A percentile compares a stretch with the other conserved stretches of the same genome.
Evolutionary conservation across 64 coral and sea anemone species (phyloP).

Genomic region (Porites lutea): DNA sequence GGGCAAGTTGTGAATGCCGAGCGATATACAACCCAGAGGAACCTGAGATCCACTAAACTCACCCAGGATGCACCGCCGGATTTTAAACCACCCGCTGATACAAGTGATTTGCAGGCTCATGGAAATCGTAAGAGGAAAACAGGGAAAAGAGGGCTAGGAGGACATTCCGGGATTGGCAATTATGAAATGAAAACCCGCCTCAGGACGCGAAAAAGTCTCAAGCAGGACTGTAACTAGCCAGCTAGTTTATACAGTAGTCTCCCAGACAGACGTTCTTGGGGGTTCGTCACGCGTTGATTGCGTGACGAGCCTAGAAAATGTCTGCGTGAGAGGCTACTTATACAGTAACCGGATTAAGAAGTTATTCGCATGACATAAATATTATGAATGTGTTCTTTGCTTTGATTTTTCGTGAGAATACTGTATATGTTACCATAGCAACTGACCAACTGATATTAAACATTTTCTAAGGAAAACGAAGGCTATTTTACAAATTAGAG

Average conservation of each 20-base stretch:
- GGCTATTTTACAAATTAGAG: not conserved
- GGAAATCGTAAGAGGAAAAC: conserved; percentile 3
- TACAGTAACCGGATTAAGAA: not conserved
- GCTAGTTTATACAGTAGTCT: not conserved
- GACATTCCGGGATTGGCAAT: not conserved
- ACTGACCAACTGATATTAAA: not conserved
- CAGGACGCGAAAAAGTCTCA: conserved; percentile 64
- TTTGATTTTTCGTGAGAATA: not conserved
- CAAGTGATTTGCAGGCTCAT: not conserved
- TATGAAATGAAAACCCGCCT: conserved; percentile 51
- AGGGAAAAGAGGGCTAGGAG: conserved; percentile 5
- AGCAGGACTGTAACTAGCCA: conserved; percentile 41
- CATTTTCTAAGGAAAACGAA: not conserved
- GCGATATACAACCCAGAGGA: not conserved
- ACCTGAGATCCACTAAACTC: conserved; percentile 4
- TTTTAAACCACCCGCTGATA: conserved; percentile 20
- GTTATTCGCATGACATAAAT: not conserved
- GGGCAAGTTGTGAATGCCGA: not conserved
- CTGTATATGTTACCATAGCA: not conserved
- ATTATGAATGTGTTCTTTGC: not conserved
- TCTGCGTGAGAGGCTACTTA: too few species aligned
- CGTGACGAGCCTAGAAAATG: too few species aligned
- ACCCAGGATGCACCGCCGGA: not conserved
- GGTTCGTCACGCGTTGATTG: too few species aligned
- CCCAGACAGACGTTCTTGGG: too few species aligned